Evolutionary conservation across 2,888 invertebrate species (phyloP), one percentile per base, ranked within the genome.

Genomic region (Isotomurus palustris): DNA sequence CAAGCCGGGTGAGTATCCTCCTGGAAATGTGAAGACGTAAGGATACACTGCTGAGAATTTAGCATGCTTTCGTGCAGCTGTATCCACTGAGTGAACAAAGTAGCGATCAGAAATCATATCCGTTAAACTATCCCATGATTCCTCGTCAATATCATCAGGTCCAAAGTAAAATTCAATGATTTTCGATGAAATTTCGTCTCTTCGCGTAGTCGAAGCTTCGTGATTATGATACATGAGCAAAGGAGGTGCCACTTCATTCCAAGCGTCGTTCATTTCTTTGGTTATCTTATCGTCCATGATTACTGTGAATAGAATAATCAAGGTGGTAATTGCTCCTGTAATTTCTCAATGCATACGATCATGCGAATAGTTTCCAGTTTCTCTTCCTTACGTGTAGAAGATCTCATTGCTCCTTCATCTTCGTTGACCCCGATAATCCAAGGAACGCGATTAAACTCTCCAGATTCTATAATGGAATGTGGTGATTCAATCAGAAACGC

Each of bases 351-450:
- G 8, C 6, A 38, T 4, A 38, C 14, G 38, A 5, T 5, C 38
- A 14, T 38, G 5, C n/a, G 38, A 38, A 38, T 38, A 38, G 14
- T 4, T 8, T 38, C n/a, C n/a, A n/a, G n/a, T n/a, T n/a, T n/a
- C n/a, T n/a, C n/a, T n/a, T n/a, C n/a, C n/a, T n/a, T n/a, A n/a
- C n/a, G n/a, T 32, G 8, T 32, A 32, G 32, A 32, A 32, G 14
- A 32, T 32, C 32, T 8, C 3, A 12, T 12, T 12, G 40, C 32
- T 38, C 52, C 55, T 2, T 59, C 59, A 25, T 59, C 59, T 40
- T 59, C 59, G n/a, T 50, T 59, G 19, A 55, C 28, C 21, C 59
- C 59, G 1, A 35, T n/a, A 4, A 59, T 52, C 59, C 59, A 59
- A 24, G 55, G 55, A 19, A 59, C 59, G 28, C 45, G 38, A 24